phyloP scores from a whole-genome alignment of 2,797 vertebrate genomes.

The Thunnus albacares region DNA sequence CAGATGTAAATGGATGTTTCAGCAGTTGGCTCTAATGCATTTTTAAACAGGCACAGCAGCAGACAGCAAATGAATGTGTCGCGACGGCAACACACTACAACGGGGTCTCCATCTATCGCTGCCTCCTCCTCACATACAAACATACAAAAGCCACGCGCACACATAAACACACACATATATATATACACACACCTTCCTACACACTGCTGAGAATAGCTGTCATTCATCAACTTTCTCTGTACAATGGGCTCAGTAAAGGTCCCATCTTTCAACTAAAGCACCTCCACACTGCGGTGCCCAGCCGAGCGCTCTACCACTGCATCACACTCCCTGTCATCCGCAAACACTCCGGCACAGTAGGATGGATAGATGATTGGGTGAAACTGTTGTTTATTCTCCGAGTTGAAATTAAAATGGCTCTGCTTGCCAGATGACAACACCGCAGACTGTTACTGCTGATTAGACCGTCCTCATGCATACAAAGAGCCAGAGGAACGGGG shows the following conservation, averaged over 20 bases:
- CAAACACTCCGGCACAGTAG: slow-evolving; percentile 48
- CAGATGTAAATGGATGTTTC: slow-evolving; percentile 82
- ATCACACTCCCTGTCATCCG: slow-evolving; percentile 53
- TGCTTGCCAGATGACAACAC: slow-evolving; percentile 23
- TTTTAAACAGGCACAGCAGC: slow-evolving; percentile 86
- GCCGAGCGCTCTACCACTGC: slow-evolving; percentile 50
- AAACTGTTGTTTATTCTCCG: slow-evolving; percentile 57
- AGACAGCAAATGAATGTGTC: slow-evolving; percentile 76
- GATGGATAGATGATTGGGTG: slow-evolving; percentile 43
- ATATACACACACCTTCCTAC: slow-evolving; percentile 7
- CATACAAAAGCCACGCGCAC: slow-evolving; percentile 18
- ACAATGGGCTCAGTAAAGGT: slow-evolving; percentile 76
- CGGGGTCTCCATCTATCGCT: slow-evolving; percentile 69
- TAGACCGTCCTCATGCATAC: slow-evolving; percentile 16
- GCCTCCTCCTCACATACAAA: slow-evolving; percentile 55
- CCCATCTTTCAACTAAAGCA: slow-evolving; percentile 76
- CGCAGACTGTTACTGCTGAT: slow-evolving; percentile 37
- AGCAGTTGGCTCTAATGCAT: slow-evolving; percentile 83
- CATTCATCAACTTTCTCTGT: slow-evolving; percentile 79
- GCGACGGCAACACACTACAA: slow-evolving; percentile 50
- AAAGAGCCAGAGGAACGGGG: not conserved
- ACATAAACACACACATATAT: not conserved
- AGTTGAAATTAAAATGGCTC: slow-evolving; percentile 50
- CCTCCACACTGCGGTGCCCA: slow-evolving; percentile 57
- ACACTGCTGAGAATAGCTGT: slow-evolving; percentile 72